phyloP scores from a whole-genome alignment of 2,113 vertebrate species.

The Macaca fascicularis region DNA sequence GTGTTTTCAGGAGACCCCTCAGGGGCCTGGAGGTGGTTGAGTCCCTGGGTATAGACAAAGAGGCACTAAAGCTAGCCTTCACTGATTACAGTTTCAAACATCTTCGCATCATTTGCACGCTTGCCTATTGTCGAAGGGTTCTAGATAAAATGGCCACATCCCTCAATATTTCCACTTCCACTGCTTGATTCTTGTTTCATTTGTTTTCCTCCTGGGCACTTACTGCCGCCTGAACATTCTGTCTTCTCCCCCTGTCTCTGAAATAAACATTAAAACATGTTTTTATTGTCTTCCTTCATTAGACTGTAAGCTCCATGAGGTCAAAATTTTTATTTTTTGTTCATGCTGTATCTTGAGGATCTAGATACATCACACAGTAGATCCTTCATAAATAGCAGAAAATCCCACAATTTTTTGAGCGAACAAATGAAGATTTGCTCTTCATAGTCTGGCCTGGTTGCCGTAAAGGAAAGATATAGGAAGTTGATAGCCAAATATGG shows the following conservation, averaged over 20 bases:
- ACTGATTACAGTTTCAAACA: background rate
- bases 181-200: background rate
- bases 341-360: background rate
- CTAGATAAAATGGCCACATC: background rate
- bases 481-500: background rate
- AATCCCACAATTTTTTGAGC: background rate
- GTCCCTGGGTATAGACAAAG: background rate
- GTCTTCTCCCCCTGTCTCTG: background rate
- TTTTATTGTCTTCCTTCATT: background rate
- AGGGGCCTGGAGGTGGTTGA: background rate
- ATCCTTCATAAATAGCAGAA: background rate
- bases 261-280: background rate
- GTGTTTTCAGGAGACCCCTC: background rate
- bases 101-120: background rate
- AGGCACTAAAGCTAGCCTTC: background rate
- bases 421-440: background rate
- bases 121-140: background rate
- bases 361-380: background rate
- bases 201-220: background rate
- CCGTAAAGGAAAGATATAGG: background rate
- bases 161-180: rapidly evolving
- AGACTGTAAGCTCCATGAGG: background rate
- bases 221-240: background rate
- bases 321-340: background rate
- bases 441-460: background rate